Conservation (phyloP, 2,113 vertebrate species). For the Lasiurus cinereus region DNA sequence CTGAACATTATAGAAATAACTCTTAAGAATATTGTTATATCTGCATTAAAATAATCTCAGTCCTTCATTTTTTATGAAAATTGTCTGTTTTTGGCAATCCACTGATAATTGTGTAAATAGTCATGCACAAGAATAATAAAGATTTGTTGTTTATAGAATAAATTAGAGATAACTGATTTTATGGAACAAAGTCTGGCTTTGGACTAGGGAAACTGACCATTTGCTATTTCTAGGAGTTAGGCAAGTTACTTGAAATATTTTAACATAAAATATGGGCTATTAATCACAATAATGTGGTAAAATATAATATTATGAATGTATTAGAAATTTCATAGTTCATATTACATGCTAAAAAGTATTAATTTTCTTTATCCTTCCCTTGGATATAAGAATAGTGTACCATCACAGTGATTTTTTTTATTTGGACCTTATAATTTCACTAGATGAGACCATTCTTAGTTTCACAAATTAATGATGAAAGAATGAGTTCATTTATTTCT, state of each 20-base stretch:
- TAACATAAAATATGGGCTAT: not conserved
- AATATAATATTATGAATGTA: not conserved
- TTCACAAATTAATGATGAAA: slow-evolving; percentile 13
- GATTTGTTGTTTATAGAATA: not conserved
- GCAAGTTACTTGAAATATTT: not conserved
- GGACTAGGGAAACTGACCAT: not conserved
- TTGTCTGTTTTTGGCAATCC: not conserved
- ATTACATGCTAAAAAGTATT: not conserved
- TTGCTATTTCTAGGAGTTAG: not conserved
- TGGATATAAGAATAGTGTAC: not conserved
- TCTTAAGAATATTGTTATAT: slow-evolving; percentile 2
- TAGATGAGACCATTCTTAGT: not conserved
- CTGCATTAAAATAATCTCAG: not conserved
- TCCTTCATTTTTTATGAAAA: not conserved
- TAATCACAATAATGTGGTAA: not conserved
- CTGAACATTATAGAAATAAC: not conserved
- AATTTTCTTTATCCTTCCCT: not conserved
- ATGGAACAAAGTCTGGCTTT: not conserved
- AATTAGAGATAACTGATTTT: not conserved
- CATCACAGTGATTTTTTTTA: not conserved
- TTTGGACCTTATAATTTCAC: not conserved
- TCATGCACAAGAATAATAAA: not conserved
- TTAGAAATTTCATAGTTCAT: not conserved
- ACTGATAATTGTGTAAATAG: not conserved
- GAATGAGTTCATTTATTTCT: not conserved